phyloP scores from a whole-genome alignment of 2,797 vertebrate species.

The Leuciscus waleckii region DNA sequence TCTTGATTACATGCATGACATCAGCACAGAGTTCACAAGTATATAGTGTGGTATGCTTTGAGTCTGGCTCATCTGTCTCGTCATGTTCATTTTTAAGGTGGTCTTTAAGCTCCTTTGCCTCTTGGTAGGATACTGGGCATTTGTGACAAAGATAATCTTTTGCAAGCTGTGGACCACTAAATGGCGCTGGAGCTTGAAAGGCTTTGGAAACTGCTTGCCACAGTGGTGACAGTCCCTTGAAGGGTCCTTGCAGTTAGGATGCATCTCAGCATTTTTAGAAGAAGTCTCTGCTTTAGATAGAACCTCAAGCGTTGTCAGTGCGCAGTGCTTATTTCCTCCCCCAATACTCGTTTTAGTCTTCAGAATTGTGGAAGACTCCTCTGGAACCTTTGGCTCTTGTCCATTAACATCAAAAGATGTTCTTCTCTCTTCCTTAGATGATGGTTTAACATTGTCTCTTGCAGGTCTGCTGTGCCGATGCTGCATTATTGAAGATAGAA shows the following conservation, averaged over 20 bases:
- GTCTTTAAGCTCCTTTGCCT: slow-evolving; percentile 87
- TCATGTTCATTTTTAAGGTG: slow-evolving; percentile 88
- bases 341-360: slow-evolving; percentile 73
- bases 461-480: slow-evolving; percentile 79
- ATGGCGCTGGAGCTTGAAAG: slow-evolving; percentile 98
- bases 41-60: slow-evolving; percentile 93
- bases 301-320: slow-evolving; percentile 77
- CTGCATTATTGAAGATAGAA: slow-evolving; percentile 88
- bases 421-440: slow-evolving; percentile 70
- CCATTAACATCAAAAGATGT: slow-evolving; percentile 62
- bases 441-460: slow-evolving; percentile 72
- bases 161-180: slow-evolving; percentile 96
- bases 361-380: slow-evolving; percentile 64
- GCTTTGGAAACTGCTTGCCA: slow-evolving; percentile 97
- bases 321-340: slow-evolving; percentile 72
- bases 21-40: slow-evolving; percentile 96
- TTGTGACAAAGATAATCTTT: slow-evolving; percentile 94
- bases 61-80: slow-evolving; percentile 85
- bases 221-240: slow-evolving; percentile 98
- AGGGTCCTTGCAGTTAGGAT: slow-evolving; percentile 95
- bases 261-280: slow-evolving; percentile 84
- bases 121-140: slow-evolving; percentile 92
- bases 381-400: slow-evolving; percentile 69
- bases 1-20: slow-evolving; percentile 96
- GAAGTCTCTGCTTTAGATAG: slow-evolving; percentile 77